Base-by-base conservation (phyloP, 2,797 vertebrate species). In the Graptemys geographica region DNA sequence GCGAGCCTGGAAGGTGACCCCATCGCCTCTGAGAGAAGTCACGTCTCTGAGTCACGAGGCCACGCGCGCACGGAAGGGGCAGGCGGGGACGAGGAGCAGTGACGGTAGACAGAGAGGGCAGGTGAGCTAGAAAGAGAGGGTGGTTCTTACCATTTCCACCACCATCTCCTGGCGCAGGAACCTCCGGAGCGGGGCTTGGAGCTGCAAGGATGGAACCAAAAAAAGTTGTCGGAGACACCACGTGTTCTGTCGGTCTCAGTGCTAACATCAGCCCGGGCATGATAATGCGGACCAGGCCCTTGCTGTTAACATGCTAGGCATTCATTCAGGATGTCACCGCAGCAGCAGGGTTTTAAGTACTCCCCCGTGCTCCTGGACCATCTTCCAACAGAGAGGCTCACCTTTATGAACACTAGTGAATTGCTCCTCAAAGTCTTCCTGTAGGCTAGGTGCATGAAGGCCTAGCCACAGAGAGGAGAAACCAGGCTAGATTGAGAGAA, bases 101-200 rank as follows among this genome's bases (percentile, higher is more conserved):
- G 41, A 57, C 27, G 44, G 8, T 5, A 18, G 56, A 9, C 15
- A 7, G 31, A 72, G 28, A 3, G 18, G 33, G 62, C 41, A 10
- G 41, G 2, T 0, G 41, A 28, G 44, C 11, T 25, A 72, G 15
- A 51, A 51, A 1, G 18, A 56, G 31, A 19, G 37, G 84, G 8
- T 2, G 12, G 0, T 51, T 96, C 99, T 99, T 98, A 99, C 99
- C 99, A 99, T 98, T 98, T 99, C 99, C 97, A 99, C 99, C 57
- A 99, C 99, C 98, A 99, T 99, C 98, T 99, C 99, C 97, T 99
- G 99, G 93, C 99, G 99, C 95, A 99, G 97, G 98, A 99, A 99
- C 97, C 98, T 99, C 98, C 99, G 98, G 96, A 99, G 98, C 0
- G 99, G 99, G 89, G 99, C 99, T 91, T 99, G 98, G 95, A 99